These are phyloP conservation scores for Ormyrus nitidulus DNA, from an alignment of 2,888 invertebrate genomes.

Conservation along the genomic window DNA sequence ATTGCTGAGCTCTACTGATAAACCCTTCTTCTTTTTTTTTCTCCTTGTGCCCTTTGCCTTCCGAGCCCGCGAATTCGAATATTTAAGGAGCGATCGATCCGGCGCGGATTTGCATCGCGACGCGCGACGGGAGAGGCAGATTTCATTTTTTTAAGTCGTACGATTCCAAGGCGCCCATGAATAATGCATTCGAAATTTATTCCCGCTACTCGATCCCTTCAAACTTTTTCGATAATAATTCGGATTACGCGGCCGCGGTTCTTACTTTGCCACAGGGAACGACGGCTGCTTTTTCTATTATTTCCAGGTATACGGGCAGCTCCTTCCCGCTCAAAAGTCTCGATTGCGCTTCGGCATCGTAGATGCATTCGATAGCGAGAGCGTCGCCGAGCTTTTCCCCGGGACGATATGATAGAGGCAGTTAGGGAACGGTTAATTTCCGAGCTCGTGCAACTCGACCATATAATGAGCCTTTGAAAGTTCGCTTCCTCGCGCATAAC, in stretches of 20 bases:
- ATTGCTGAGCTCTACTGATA: background rate
- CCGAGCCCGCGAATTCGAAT: constrained; percentile 2
- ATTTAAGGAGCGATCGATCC: constrained; percentile 17
- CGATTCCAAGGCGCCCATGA: constrained; percentile 9
- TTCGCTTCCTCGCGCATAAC: background rate
- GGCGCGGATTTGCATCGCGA: constrained; percentile 10
- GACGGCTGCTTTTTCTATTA: no score
- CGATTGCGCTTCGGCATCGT: background rate
- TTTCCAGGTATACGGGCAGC: background rate
- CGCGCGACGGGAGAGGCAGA: background rate
- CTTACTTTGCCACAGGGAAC: background rate
- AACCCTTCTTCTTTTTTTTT: background rate
- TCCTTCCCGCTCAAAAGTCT: background rate
- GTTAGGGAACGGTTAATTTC: constrained; percentile 39
- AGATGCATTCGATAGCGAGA: background rate
- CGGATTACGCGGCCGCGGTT: no score
- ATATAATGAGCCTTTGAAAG: constrained; percentile 38
- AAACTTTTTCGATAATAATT: background rate
- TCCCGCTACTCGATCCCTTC: constrained; percentile 16
- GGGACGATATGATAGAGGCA: background rate
- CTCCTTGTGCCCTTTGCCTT: background rate
- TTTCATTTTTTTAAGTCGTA: constrained; percentile 19
- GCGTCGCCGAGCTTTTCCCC: no score
- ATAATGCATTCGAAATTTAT: constrained; percentile 34
- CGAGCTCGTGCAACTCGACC: background rate